These are phyloP conservation scores for Arnoldichthys spilopterus DNA, from an alignment of 2,797 vertebrate genomes.

Conservation along the genomic window DNA sequence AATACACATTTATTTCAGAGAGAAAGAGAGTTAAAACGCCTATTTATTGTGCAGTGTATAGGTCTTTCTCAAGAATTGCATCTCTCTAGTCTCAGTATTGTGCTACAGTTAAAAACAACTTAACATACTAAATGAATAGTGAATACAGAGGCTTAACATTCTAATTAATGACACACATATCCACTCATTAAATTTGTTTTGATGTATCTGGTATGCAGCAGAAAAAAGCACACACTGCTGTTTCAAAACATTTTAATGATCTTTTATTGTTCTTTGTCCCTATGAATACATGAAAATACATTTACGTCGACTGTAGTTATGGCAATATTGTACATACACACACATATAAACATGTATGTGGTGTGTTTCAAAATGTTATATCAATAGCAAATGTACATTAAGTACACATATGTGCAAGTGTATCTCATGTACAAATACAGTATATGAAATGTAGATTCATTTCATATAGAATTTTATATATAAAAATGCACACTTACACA, in stretches of 20 bases:
- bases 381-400: constrained; percentile 83
- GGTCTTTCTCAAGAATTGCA: constrained; percentile 70
- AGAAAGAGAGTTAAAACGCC: not conserved
- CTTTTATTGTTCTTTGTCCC: constrained; percentile 73
- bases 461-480: constrained; percentile 65
- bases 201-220: constrained; percentile 16
- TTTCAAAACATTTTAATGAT: constrained; percentile 80
- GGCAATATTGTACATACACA: constrained; percentile 83
- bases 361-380: constrained; percentile 77
- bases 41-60: constrained; percentile 73
- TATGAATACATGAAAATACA: constrained; percentile 82
- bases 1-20: not conserved
- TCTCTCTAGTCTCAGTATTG: constrained; percentile 6
- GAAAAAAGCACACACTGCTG: constrained; percentile 64
- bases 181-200: constrained; percentile 10
- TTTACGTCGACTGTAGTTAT: constrained; percentile 80
- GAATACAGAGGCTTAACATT: constrained; percentile 9
- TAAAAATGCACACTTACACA: constrained; percentile 72
- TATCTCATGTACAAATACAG: constrained; percentile 76
- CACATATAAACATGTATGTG: constrained; percentile 79
- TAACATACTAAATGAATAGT: not conserved
- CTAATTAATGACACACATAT: constrained; percentile 14
- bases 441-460: constrained; percentile 78
- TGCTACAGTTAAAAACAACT: not conserved
- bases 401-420: constrained; percentile 82